Base-by-base conservation (phyloP, 1,140 invertebrate genomes). In the Drosophila mojavensis region DNA sequence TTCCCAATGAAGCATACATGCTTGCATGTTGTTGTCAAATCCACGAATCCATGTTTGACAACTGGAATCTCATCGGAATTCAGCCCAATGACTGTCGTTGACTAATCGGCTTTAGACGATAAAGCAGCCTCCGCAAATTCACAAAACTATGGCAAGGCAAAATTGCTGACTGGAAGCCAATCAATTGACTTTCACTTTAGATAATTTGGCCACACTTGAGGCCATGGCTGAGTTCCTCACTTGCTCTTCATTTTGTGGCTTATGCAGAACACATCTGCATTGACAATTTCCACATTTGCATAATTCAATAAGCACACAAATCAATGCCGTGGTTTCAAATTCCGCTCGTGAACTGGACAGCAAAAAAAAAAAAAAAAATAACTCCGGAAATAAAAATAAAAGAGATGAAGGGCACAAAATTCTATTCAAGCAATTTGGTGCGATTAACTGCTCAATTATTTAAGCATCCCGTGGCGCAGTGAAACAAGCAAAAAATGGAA, bases 401-500 rank as follows among this genome's bases (percentile, higher is more conserved):
- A 47, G 15, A 24, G 65, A 67, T 24, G 43, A 55, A 24, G 5
- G 66, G 59, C 50, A 68, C 62, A 66, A 63, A 68, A 86, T 86
- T 86, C 76, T 83, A 83, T 86, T 79, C 79, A 59, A 89, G 85
- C 84, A 89, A 89, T 89, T 89, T 89, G 74, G 77, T 89, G 84
- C 80, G 84, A 89, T 89, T 89, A 89, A 89, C 84, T 89, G 84
- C 84, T 89, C 84, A 89, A 89, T 89, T 89, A 89, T 89, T 89
- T 81, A 89, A 61, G 75, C 84, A 78, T 89, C 79, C 84, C 80
- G 71, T 81, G 78, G 71, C 67, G 78, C 78, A 10, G 13, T 43
- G n/a, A 28, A 28, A 28, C 20, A 6, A 30, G 28, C 28, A 33
- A 33, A 7, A 33, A 33, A 30, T 5, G 6, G 28, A 30, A 9